A percentile compares a stretch with the other conserved stretches of the same genome.
Evolutionary conservation across 2,113 vertebrate genomes (phyloP).

Genomic region (Hyla sarda): DNA sequence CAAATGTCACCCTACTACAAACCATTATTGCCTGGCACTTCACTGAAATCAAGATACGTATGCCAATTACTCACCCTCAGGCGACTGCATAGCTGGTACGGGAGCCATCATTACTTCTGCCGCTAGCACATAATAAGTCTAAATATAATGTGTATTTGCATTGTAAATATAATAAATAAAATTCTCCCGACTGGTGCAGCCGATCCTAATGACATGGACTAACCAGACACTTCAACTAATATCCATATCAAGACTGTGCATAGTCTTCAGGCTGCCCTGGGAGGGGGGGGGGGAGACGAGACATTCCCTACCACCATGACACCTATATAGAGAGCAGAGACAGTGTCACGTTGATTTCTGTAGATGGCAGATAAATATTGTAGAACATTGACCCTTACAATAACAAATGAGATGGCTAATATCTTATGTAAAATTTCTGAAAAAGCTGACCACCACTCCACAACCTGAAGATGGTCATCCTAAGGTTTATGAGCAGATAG

Average conservation of each 20-base stretch:
- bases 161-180: slow-evolving; percentile 50
- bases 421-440: background rate
- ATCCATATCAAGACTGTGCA: background rate
- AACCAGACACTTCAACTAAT: background rate
- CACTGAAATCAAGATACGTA: background rate
- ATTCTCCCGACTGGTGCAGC: background rate
- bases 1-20: slow-evolving; percentile 20
- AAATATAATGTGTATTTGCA: slow-evolving; percentile 50
- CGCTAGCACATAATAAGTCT: slow-evolving; percentile 30
- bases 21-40: slow-evolving; percentile 10
- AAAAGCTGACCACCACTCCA: background rate
- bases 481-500: background rate
- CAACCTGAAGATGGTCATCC: background rate
- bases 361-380: background rate
- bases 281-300: background rate
- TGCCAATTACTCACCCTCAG: slow-evolving; percentile 26
- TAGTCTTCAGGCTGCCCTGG: background rate
- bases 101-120: slow-evolving; percentile 26
- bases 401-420: background rate
- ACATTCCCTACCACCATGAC: background rate
- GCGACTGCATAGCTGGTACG: slow-evolving; percentile 11
- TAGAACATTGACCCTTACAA: background rate
- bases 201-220: background rate
- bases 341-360: background rate
- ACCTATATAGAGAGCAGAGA: background rate